Conservation (phyloP, 1,140 invertebrate genomes). For the Tigriopus japonicus region DNA sequence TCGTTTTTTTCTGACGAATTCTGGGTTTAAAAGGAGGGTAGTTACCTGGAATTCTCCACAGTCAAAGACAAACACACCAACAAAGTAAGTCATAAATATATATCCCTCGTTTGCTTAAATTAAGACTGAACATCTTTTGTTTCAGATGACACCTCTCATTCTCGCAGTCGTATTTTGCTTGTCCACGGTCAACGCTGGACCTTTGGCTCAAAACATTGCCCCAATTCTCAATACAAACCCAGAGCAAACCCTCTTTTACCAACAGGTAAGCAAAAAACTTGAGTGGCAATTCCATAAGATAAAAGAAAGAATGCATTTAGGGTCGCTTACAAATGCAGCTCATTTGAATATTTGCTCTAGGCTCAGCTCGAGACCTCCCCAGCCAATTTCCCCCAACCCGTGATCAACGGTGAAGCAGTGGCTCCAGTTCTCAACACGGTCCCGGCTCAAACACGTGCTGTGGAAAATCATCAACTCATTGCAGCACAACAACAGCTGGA, state of each 20-base stretch:
- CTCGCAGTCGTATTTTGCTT: too few species aligned
- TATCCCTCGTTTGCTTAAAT: too few species aligned
- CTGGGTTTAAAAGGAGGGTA: too few species aligned
- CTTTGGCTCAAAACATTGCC: not conserved
- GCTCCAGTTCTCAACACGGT: slow-evolving; percentile 7
- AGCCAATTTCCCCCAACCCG: slow-evolving; percentile 5
- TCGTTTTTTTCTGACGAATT: too few species aligned
- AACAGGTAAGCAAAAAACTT: not conserved
- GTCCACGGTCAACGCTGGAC: too few species aligned
- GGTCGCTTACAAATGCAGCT: not conserved
- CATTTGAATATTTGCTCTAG: not conserved
- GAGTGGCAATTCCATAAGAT: too few species aligned
- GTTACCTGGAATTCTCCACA: too few species aligned
- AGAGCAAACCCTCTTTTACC: slow-evolving; percentile 1
- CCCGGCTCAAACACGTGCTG: slow-evolving; percentile 1
- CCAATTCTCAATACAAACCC: not conserved
- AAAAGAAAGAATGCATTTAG: too few species aligned
- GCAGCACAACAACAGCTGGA: not conserved
- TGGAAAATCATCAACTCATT: slow-evolving; percentile 7
- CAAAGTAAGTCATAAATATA: too few species aligned
- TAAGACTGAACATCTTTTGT: too few species aligned
- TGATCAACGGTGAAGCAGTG: slow-evolving; percentile 2
- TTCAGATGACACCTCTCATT: too few species aligned
- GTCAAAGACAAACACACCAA: too few species aligned
- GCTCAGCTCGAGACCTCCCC: slow-evolving; percentile 1